Conservation (phyloP, 2,113 vertebrate genomes). For the Anhinga rufa region DNA sequence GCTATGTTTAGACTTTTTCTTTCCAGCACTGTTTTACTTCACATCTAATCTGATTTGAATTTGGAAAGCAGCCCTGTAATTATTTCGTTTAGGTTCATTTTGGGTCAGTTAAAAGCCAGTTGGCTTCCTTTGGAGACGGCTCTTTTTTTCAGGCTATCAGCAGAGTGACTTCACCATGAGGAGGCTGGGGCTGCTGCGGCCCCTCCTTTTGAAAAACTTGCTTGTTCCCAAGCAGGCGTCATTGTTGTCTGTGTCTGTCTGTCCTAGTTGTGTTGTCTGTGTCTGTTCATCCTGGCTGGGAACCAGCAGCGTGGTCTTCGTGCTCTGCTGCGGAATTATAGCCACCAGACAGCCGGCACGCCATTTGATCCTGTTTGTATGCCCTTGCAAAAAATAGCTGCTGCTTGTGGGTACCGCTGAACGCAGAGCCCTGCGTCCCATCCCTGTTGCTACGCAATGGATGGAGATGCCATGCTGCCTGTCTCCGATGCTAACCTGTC, state of each 20-base stretch:
- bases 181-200: not conserved
- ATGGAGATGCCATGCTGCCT: not conserved
- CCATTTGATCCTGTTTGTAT: not conserved
- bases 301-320: not conserved
- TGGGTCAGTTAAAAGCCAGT: constrained; percentile 23
- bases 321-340: not conserved
- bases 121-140: constrained; percentile 23
- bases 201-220: not conserved
- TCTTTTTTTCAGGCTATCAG: constrained; percentile 22
- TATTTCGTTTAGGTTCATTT: constrained; percentile 68
- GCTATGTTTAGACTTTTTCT: constrained; percentile 61
- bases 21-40: constrained; percentile 65
- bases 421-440: fast-evolving
- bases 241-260: not conserved
- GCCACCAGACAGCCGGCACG: not conserved
- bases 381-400: not conserved
- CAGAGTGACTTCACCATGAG: not conserved
- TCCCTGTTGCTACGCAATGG: not conserved
- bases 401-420: not conserved
- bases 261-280: not conserved
- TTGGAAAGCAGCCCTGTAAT: constrained; percentile 61
- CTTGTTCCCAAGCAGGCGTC: not conserved
- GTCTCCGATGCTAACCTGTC: not conserved
- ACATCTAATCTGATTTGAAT: constrained; percentile 72
- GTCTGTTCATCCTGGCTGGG: not conserved